phyloP scores from a whole-genome alignment of 1,140 invertebrate species.

The Diuraphis noxia region DNA sequence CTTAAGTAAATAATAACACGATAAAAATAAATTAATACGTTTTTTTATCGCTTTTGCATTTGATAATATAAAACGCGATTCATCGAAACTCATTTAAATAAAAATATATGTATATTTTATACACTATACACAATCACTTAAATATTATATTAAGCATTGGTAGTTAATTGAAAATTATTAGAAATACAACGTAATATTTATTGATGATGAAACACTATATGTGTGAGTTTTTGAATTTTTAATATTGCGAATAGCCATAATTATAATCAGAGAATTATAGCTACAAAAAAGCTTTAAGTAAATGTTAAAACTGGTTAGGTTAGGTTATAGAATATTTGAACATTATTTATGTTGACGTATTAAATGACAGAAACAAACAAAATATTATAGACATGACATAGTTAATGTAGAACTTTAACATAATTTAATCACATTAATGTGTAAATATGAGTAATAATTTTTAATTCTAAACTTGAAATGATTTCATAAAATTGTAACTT shows the following conservation, averaged over 20 bases:
- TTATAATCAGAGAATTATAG: not conserved
- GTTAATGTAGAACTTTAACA: not conserved
- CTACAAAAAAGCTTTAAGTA: not conserved
- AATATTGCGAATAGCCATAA: not conserved
- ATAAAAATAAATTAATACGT: conserved; percentile 25
- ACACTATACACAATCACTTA: not conserved
- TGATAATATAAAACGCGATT: not conserved
- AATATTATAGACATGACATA: not conserved
- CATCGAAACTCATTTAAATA: not conserved
- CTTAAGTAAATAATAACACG: not conserved
- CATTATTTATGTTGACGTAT: not conserved
- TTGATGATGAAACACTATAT: not conserved
- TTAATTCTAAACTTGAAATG: not conserved
- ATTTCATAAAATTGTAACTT: not conserved
- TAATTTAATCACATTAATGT: not conserved
- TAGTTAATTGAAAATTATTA: not conserved
- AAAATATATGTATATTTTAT: not conserved
- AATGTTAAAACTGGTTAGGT: not conserved
- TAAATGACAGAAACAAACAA: not conserved
- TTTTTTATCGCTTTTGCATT: not conserved
- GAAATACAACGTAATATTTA: not conserved
- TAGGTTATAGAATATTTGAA: not conserved
- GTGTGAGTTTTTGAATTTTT: not conserved
- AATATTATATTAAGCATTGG: not conserved
- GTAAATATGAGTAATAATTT: not conserved